Base-by-base conservation (phyloP, 2,888 invertebrate genomes). In the Salpingus planirostris region DNA sequence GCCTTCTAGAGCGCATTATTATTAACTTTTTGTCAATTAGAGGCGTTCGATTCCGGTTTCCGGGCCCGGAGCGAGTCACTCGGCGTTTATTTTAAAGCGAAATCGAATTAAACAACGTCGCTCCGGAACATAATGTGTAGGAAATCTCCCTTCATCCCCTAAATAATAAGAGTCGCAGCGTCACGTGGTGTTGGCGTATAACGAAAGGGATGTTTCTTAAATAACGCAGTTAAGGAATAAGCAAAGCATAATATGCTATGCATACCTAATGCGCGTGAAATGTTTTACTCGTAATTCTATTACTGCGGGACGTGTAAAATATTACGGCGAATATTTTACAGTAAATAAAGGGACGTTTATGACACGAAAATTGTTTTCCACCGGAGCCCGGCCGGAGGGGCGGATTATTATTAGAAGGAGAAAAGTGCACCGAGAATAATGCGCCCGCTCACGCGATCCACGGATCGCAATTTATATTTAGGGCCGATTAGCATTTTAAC, bases 201-300 rank as follows among this genome's bases (percentile, higher is more conserved):
- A 8, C 18, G 18, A 18, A 8, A 18, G 18, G 18, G 5, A 18
- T 18, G 18, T 6, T 29, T 8, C 29, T 8, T 15, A 13, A 46
- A 49, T 46, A 46, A 50, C 42, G 44, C 42, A 43, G 40, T 47
- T 44, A 44, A n/a, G 41, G 40, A 46, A 47, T 42, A 47, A 43
- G 37, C 38, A 43, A 40, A 42, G 41, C 44, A 46, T 56, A 55
- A 57, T 52, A 53, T 47, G 52, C 54, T 55, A 58, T 58, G 58
- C 55, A 58, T 58, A 58, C 38, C 49, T 58, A 58, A 58, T 58
- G 52, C 42, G 49, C 54, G 53, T 56, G 52, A 57, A 58, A 58
- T 56, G 52, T 55, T 55, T 56, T 52, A 52, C 49, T 52, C 50
- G 45, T 56, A 57, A 57, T 58, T 56, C 52, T 49, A 55, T 57